Base-by-base conservation (phyloP, 2,113 vertebrate species). In the Zootoca vivipara region DNA sequence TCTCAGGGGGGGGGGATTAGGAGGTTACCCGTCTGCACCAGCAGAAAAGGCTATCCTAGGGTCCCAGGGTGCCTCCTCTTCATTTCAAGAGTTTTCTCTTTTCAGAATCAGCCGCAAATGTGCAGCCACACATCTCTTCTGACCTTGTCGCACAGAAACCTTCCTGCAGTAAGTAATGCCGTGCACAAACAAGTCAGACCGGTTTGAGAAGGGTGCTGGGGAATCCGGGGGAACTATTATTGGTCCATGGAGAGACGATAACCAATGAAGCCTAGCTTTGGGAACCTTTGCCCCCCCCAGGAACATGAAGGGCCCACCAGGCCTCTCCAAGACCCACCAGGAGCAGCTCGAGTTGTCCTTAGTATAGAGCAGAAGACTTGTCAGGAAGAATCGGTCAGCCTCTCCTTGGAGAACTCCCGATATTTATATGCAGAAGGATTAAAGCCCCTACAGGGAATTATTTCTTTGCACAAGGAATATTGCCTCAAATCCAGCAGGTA, bases 201-300 rank as follows among this genome's bases (percentile, higher is more conserved):
- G 3, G 16, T 2, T 80, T 1, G 56, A 30, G 18, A 42, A 24
- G 28, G 6, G 1, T 10, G 1, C 18, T 8, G 46, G 1, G n/a
- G 33, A 20, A 20, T 4, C 2, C 3, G 30, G 1, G 2, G 1
- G 13, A 35, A 33, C 4, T 3, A 35, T 16, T 3, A 35, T 16
- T 80, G 78, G 22, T 58, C 22, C 18, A 38, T 12, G 9, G 18
- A 79, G 40, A 9, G 8, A 7, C 24, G 1, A 42, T 9, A 62
- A 16, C 58, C 15, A 62, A 20, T 62, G 58, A 62, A 62, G 58
- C 24, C 18, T 33, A 26, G 35, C 12, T 18, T 6, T 15, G 56
- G 38, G 22, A 28, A 20, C 26, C 5, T 16, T 22, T 3, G 24
- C 26, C 33, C 1, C 80, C 12, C 1, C n/a, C n/a, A 1, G 33